Evolutionary conservation across 2,888 invertebrate species (phyloP), one percentile per base, ranked within the genome.

Genomic region (Taphrorychus bicolor): DNA sequence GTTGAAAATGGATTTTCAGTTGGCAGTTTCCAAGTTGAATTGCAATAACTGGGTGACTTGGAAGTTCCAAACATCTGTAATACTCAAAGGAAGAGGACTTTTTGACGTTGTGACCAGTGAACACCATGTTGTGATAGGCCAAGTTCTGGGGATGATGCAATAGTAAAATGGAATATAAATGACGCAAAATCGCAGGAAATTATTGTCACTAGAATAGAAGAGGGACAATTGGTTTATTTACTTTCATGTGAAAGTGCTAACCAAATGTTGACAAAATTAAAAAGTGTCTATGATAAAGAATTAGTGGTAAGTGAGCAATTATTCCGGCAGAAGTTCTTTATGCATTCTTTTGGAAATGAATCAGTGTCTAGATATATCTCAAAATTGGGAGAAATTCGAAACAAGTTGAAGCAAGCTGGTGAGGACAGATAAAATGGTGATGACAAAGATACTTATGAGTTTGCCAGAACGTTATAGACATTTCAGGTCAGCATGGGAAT

Each of bases 141-240:
- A n/a, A n/a, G n/a, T n/a, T n/a, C n/a, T n/a, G n/a, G n/a, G 62
- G 54, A 5, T 24, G n/a, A 17, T 17, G 21, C 56, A 2, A 19
- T 45, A 23, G 40, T 7, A 14, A 68, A 54, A 54, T 74, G 73
- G 73, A 9, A 52, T 2, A 71, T 68, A 40, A 66, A 71, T 24
- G 73, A 74, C 60, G 66, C 70, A 9, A 72, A 71, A 54, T 72
- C 74, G 5, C 71, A 74, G 67, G 70, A 73, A 45, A 9, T 73
- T 11, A n/a, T 75, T 17, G 72, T 74, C 5, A 72, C 72, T 4
- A 57, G 71, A 24, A 71, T 74, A 59, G 70, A 71, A 19, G 54
- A 70, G 53, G 69, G 64, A 9, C 69, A 70, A 9, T 14, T 72
- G n/a, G 72, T 70, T 2, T 71, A 72, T 52, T 42, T 72, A 19